Conservation (phyloP, 2,113 vertebrate genomes). For the Recurvirostra avosetta region DNA sequence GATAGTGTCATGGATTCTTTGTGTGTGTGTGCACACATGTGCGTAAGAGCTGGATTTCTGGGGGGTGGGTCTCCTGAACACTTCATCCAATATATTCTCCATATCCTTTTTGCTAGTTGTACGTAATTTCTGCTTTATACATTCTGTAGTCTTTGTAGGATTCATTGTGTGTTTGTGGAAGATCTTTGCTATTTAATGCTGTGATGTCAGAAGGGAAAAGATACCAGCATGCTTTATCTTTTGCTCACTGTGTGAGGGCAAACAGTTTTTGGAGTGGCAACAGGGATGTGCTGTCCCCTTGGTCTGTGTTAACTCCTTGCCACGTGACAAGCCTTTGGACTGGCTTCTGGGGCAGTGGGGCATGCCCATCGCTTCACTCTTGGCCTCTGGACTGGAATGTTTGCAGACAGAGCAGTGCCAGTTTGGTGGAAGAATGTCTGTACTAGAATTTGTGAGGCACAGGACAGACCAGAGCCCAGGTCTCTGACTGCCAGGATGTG, state of each 20-base stretch:
- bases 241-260: fast-evolving
- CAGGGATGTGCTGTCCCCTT: not conserved
- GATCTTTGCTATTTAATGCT: not conserved
- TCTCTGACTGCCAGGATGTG: not conserved
- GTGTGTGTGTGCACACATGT: too few relatives aligned
- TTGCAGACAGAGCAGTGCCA: not conserved
- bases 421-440: not conserved
- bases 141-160: not conserved
- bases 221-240: not conserved
- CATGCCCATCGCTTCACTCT: fast-evolving
- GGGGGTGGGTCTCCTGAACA: not conserved
- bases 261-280: not conserved
- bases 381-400: not conserved
- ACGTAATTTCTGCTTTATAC: not conserved
- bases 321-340: not conserved
- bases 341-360: not conserved
- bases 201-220: not conserved
- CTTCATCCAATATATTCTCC: not conserved
- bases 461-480: not conserved
- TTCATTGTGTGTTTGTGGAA: not conserved
- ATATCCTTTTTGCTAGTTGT: not conserved
- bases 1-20: fast-evolving
- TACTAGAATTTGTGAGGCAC: not conserved
- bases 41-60: not conserved
- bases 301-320: not conserved